Conservation (phyloP, 2,888 invertebrate species). For the Micropterix aruncella region DNA sequence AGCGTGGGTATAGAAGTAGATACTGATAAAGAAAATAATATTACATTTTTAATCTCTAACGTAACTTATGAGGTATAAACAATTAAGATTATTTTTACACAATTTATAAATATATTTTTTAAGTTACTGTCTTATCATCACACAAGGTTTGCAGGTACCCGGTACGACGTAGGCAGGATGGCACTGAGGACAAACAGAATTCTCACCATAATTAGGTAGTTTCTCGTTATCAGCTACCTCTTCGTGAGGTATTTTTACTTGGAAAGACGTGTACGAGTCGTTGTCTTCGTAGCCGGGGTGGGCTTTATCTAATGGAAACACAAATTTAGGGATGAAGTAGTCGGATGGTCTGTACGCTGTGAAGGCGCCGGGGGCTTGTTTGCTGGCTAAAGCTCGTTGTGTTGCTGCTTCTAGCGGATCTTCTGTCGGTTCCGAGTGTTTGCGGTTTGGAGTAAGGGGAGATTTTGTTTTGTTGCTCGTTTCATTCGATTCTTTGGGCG, state of each 20-base stretch:
- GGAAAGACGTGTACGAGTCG: slow-evolving; percentile 44
- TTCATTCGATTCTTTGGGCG: slow-evolving; percentile 27
- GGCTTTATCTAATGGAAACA: slow-evolving; percentile 42
- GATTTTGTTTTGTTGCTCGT: slow-evolving; percentile 22
- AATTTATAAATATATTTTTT: no score
- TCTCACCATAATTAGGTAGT: slow-evolving; percentile 37
- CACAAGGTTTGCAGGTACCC: slow-evolving; percentile 50
- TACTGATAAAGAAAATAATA: no score
- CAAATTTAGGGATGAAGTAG: slow-evolving; percentile 45
- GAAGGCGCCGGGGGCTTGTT: slow-evolving; percentile 14
- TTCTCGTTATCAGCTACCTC: slow-evolving; percentile 21
- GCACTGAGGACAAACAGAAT: slow-evolving; percentile 46
- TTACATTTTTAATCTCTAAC: no score
- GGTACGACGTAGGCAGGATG: slow-evolving; percentile 46
- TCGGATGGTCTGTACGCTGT: slow-evolving; percentile 40
- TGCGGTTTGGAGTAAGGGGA: slow-evolving; percentile 21
- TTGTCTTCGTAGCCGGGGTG: slow-evolving; percentile 43
- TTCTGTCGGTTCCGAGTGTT: slow-evolving; percentile 15
- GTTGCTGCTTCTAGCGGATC: slow-evolving; percentile 20
- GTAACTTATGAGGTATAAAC: not conserved
- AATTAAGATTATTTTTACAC: no score
- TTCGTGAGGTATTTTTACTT: slow-evolving; percentile 35
- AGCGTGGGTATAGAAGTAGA: no score
- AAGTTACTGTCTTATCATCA: slow-evolving; percentile 27
- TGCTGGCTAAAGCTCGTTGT: slow-evolving; percentile 19